Evolutionary conservation across 2,888 invertebrate species (phyloP), one percentile per base, ranked within the genome.

Genomic region (Charanyca ferruginea): DNA sequence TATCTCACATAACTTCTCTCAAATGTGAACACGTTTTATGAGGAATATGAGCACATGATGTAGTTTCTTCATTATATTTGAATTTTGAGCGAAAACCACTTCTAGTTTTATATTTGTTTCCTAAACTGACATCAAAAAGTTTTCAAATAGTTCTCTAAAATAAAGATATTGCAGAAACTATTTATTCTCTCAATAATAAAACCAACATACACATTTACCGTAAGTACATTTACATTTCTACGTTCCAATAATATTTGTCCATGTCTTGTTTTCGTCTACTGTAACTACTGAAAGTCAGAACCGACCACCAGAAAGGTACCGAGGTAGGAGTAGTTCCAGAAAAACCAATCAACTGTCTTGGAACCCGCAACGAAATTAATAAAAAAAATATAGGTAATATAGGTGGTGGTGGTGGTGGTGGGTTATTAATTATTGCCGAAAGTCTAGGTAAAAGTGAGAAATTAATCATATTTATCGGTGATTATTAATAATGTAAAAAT

Each of bases 11-110:
- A 67, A 65, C 57, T 63, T 53, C 18, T 69, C 60, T 47, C 13
- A 60, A 67, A 76, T 66, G 60, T 68, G 54, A 69, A 59, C 51
- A 54, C 48, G 73, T 75, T 51, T 42, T 55, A 44, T 63, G 41
- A 55, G 45, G 28, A 25, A 47, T 35, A 32, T 25, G 38, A 49
- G 32, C 13, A 16, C 38, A 55, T 68, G 6, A 53, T 73, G n/a
- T 44, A 54, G 52, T 70, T 67, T 67, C 8, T 25, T 48, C 13
- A 38, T 16, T 16, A 42, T 58, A 41, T 67, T 53, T 51, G 7
- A 32, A 16, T 65, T 25, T 28, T 16, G 5, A 28, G 32, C 44
- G 9, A 49, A 51, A 65, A 54, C 54, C 55, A 9, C 1, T 69
- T 42, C 7, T 41, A 73, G 11, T 55, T 73, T 73, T 38, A 13